Evolutionary conservation across 2,888 invertebrate genomes (phyloP), one percentile per base, ranked within the genome.

Genomic region (Axea sp.): DNA sequence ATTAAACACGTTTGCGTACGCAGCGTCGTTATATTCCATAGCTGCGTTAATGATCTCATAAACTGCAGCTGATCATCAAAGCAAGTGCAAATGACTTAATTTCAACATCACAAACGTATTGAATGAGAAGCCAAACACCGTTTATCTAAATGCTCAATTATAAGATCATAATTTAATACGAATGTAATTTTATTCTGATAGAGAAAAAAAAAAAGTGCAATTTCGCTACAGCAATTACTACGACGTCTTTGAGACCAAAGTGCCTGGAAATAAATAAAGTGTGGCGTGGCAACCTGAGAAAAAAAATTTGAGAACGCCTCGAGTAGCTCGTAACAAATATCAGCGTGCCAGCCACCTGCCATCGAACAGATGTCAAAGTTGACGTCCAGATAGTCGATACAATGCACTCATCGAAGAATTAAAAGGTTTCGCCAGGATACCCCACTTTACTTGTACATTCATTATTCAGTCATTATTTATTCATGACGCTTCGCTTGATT

Each of bases 291-390:
- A 53, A 45, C 12, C 11, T 5, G 37, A 53, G 33, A 49, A 57
- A 67, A 57, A 35, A n/a, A n/a, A n/a, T 39, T 67, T 37, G 49
- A 67, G 15, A 26, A 14, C 14, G 55, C 30, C 33, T 12, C 35
- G 22, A 33, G 49, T 30, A 19, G 43, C 24, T 33, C 59, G 59
- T 43, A 69, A 60, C 35, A 69, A 60, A 60, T 37, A 69, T 60
- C 59, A 26, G 7, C 30, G 17, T 55, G 57, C 57, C 47, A 49
- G 37, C 71, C 71, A 71, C 71, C 71, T 72, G 71, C 71, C 55
- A 37, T 49, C 57, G 71, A 72, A 51, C 71, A 72, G 64, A 72
- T 72, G 71, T 64, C 57, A 64, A 57, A 64, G 55, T 51, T 49
- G 57, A 64, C 57, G 30, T 43, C 43, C 28, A 28, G 41, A 41